Percentiles rank a stretch among this genome's conserved stretches.
Conservation (phyloP, 2,888 invertebrate genomes). For the Eupithecia dodoneata region DNA sequence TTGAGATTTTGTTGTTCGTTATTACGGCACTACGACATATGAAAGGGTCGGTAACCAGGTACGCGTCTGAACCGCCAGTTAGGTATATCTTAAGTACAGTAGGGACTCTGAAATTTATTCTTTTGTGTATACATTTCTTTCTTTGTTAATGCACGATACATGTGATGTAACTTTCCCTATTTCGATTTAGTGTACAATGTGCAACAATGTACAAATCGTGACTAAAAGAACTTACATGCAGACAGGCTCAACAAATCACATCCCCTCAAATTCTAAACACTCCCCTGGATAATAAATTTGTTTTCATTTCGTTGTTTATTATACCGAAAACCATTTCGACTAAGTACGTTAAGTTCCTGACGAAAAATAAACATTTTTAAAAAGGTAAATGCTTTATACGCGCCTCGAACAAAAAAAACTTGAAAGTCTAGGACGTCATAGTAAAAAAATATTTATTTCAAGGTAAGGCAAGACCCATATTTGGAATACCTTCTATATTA, state of each 20-base stretch:
- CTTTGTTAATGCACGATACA: background rate
- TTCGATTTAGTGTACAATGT: background rate
- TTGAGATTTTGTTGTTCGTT: background rate
- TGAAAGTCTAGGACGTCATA: no score
- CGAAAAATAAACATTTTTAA: background rate
- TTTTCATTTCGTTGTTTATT: slow-evolving; percentile 12
- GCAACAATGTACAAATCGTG: slow-evolving; percentile 21
- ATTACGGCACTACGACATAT: background rate
- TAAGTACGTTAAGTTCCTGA: background rate
- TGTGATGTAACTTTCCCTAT: background rate
- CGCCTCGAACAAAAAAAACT: no score
- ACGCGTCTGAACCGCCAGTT: background rate
- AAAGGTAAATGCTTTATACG: background rate
- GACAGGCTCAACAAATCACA: slow-evolving; percentile 30
- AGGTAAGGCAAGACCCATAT: no score
- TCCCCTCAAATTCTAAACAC: slow-evolving; percentile 23
- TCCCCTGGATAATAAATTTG: slow-evolving; percentile 23
- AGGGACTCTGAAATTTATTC: background rate
- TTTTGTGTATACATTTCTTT: background rate
- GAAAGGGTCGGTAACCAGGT: background rate
- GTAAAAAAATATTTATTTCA: no score
- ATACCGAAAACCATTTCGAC: slow-evolving; percentile 2
- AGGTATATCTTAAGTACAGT: background rate
- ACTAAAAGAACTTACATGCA: slow-evolving; percentile 18
- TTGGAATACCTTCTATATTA: no score